Evolutionary conservation across 1,140 invertebrate species (phyloP).

Genomic region (Drosophila nebulosa): DNA sequence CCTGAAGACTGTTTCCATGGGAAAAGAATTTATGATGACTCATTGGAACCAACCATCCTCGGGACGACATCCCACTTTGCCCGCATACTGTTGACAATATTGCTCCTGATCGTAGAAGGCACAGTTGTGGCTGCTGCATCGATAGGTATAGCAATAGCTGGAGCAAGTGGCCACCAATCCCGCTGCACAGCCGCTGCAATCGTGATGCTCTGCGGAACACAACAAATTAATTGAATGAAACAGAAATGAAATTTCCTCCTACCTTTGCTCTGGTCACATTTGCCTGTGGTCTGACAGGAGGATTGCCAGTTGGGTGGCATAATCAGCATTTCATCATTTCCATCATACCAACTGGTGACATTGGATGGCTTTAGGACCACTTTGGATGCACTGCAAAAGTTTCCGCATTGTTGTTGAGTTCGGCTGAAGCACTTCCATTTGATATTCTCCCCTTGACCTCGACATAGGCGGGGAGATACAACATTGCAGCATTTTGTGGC

Average conservation of each 20-base stretch:
- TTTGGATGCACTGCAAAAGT: constrained; percentile 45
- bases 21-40: background rate
- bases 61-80: constrained; percentile 26
- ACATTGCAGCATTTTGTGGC: constrained; percentile 44
- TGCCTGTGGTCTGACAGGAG: constrained; percentile 18
- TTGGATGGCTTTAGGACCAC: constrained; percentile 34
- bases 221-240: background rate
- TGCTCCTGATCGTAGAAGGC: constrained; percentile 49
- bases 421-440: constrained; percentile 56
- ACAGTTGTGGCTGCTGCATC: constrained; percentile 46
- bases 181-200: constrained; percentile 60
- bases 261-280: constrained; percentile 31
- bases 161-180: constrained; percentile 35
- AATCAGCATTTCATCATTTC: constrained; percentile 32
- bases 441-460: background rate
- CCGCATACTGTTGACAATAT: constrained; percentile 44
- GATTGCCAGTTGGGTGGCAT: constrained; percentile 44
- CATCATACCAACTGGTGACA: constrained; percentile 19
- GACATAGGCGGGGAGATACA: constrained; percentile 53
- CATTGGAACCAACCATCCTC: constrained; percentile 47
- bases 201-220: constrained; percentile 36
- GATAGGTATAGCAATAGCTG: constrained; percentile 59
- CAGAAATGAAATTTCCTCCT: background rate
- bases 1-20: background rate
- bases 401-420: constrained; percentile 42